Evolutionary conservation across 2,113 vertebrate species (phyloP).

Genomic region (Proteles cristata): DNA sequence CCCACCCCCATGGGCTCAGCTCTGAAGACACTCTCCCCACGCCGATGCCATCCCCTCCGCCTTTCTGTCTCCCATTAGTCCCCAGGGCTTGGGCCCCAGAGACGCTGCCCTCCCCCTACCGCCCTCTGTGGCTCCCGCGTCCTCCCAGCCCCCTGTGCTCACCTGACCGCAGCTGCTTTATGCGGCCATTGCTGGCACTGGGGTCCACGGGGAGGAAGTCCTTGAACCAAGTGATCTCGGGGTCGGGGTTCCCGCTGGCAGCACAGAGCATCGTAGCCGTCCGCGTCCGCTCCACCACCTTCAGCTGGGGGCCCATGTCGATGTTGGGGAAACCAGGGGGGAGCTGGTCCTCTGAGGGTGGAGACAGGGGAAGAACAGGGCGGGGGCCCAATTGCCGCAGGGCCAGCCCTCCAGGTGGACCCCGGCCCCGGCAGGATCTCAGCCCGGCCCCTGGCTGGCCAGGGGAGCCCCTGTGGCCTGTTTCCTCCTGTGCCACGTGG

Average conservation of each 20-base stretch:
- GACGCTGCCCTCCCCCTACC: accelerated
- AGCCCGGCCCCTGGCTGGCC: neutral
- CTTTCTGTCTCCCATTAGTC: neutral
- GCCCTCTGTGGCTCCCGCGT: accelerated
- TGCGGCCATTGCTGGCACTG: conserved; percentile 94
- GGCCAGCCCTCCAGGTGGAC: neutral
- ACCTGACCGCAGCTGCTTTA: conserved; percentile 98
- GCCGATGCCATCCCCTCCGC: accelerated
- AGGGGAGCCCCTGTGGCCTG: accelerated
- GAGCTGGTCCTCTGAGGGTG: conserved; percentile 94
- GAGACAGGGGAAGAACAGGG: accelerated
- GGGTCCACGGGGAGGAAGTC: conserved; percentile 98
- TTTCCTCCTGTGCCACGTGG: too few relatives aligned
- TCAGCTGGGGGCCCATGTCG: conserved; percentile 99
- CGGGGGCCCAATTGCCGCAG: accelerated
- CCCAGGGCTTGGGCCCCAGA: neutral
- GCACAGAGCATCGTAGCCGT: conserved; percentile 99
- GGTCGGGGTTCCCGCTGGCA: conserved; percentile 97
- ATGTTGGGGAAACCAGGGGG: conserved; percentile 97
- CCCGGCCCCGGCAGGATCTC: neutral
- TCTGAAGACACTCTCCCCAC: neutral
- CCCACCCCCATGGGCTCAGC: neutral
- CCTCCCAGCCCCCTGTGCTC: conserved; percentile 48
- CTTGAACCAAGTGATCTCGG: conserved; percentile 99
- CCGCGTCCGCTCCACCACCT: conserved; percentile 97